Conservation (phyloP, 1,140 invertebrate species). For the Drepana arcuata region DNA sequence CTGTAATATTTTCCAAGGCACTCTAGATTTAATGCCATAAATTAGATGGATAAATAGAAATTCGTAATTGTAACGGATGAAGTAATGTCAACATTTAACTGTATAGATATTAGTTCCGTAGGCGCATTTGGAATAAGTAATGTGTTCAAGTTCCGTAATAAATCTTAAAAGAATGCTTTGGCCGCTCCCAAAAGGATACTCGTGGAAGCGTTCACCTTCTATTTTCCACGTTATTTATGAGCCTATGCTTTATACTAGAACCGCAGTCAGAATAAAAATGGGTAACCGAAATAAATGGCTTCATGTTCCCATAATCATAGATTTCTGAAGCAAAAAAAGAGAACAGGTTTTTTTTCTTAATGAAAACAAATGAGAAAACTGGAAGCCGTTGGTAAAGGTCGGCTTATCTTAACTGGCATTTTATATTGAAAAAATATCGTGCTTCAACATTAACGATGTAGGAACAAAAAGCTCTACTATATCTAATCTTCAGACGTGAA, state of each 20-base stretch:
- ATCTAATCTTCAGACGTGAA: constrained; percentile 49
- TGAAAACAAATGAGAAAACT: constrained; percentile 45
- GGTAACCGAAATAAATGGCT: constrained; percentile 64
- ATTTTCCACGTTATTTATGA: constrained; percentile 68
- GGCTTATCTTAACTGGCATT: constrained; percentile 28
- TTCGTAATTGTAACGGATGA: no score
- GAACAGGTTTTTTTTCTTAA: constrained; percentile 31
- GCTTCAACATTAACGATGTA: constrained; percentile 21
- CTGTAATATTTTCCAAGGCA: no score
- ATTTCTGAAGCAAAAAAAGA: constrained; percentile 36
- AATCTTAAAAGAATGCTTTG: constrained; percentile 71
- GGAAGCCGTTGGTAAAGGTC: constrained; percentile 26
- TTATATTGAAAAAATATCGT: constrained; percentile 20
- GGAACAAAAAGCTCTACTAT: constrained; percentile 25
- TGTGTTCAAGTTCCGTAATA: constrained; percentile 66
- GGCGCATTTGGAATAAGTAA: constrained; percentile 67
- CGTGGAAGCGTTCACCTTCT: constrained; percentile 65
- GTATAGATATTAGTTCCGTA: constrained; percentile 46
- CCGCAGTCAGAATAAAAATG: constrained; percentile 60
- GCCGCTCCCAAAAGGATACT: constrained; percentile 68
- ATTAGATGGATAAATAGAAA: no score
- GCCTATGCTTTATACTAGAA: constrained; percentile 63
- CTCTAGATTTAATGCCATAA: no score
- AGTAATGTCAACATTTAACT: constrained; percentile 44
- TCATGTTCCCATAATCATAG: constrained; percentile 53